phyloP scores from a whole-genome alignment of 2,888 invertebrate genomes.

The Vandiemenella viatica region DNA sequence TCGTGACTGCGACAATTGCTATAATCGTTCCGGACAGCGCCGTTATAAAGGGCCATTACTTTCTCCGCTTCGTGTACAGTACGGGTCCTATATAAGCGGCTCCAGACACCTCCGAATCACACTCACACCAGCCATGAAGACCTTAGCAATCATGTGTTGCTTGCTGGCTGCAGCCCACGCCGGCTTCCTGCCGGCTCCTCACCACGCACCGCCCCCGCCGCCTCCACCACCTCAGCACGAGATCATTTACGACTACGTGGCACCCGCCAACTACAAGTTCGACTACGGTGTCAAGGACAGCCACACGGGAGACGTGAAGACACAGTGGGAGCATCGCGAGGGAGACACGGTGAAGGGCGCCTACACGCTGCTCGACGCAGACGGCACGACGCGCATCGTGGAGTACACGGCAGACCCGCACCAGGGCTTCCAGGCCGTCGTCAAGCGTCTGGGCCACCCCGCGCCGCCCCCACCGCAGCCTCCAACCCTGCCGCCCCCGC shows the following conservation, averaged over 20 bases:
- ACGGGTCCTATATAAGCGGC: no score
- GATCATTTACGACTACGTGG: neutral
- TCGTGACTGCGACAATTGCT: no score
- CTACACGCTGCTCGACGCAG: neutral
- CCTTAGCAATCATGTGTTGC: no score
- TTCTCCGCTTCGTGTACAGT: no score
- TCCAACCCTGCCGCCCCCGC: neutral
- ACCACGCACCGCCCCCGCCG: neutral
- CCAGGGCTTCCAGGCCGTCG: slow-evolving; percentile 19
- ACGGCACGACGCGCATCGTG: slow-evolving; percentile 12
- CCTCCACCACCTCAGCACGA: neutral
- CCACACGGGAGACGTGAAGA: slow-evolving; percentile 2
- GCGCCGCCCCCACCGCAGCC: neutral
- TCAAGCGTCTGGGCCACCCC: neutral
- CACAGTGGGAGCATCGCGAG: neutral
- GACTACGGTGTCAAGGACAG: slow-evolving; percentile 1
- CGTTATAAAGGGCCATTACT: no score
- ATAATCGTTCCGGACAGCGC: no score
- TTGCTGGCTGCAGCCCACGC: no score
- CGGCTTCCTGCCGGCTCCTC: neutral
- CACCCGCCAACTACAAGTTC: slow-evolving; percentile 1
- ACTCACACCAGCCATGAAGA: no score
- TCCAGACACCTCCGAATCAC: no score
- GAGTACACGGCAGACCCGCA: slow-evolving; percentile 21
- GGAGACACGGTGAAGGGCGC: slow-evolving; percentile 1